Base-by-base conservation (phyloP, 2,888 invertebrate species). In the Tanytarsus gracilentus region DNA sequence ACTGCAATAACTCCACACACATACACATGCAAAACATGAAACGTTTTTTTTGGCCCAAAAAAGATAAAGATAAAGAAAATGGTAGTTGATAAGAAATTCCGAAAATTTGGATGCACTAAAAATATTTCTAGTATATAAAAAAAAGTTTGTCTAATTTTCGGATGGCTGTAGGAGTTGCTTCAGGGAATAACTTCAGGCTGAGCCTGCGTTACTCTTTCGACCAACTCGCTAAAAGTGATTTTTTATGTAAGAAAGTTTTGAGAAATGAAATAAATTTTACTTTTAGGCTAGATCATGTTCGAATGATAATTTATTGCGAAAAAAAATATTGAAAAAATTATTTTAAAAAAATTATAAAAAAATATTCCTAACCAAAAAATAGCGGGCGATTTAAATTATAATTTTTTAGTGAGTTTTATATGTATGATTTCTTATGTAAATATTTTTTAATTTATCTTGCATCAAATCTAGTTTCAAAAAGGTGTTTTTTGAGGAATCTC, bases 241-340 rank as follows among this genome's bases (percentile, higher is more conserved):
- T n/a, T n/a, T n/a, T 44, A 11, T 44, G 44, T 44, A 44, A 44
- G 18, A 14, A 14, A 14, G 21, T 44, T 23, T 23, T 44, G 14
- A 39, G 21, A 25, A 52, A 14, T 52, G 33, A 25, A 53, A 53
- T 39, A 16, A 25, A 39, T 39, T 27, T 18, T 40, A 55, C 25
- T 40, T 16, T 40, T 55, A 55, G 55, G 55, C 39, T 55, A 39
- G 55, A 33, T 26, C 25, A 40, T n/a, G n/a, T n/a, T n/a, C n/a
- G n/a, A n/a, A n/a, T n/a, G n/a, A n/a, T 49, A 27, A 49, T 49
- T 49, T 49, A 49, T 49, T 49, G 18, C n/a, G 29, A 51, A 52
- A 21, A 33, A 33, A 52, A 52, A 33, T 16, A 21, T 30, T 7
- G 5, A 52, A 52, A 9, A 30, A 30, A 11, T 52, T 11, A 52